A percentile compares a stretch with the other conserved stretches of the same genome.
Evolutionary conservation across 2,888 invertebrate genomes (phyloP).

Genomic region (Thera britannica): DNA sequence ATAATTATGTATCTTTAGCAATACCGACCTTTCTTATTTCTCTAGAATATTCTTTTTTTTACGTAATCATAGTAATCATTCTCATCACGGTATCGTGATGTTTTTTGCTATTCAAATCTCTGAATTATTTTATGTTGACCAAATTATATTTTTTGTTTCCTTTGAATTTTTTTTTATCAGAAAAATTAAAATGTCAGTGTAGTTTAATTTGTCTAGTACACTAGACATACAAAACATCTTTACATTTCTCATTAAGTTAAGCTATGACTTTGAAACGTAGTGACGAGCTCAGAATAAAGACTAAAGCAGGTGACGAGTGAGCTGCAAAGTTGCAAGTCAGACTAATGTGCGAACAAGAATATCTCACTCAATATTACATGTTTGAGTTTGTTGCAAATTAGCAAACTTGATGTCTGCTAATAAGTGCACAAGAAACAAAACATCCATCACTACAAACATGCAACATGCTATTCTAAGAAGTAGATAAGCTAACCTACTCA

Average conservation of each 20-base stretch:
- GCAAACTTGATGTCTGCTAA: constrained; percentile 1
- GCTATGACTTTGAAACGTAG: background rate
- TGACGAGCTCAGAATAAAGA: background rate
- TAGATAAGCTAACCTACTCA: constrained; percentile 51
- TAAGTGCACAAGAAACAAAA: constrained; percentile 8
- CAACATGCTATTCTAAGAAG: constrained; percentile 63
- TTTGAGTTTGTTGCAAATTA: constrained; percentile 5
- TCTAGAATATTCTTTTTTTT: background rate
- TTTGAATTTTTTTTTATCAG: too few species aligned
- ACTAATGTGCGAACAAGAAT: constrained; percentile 6
- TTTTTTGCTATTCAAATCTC: too few species aligned
- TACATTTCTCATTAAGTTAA: background rate
- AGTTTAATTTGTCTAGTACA: too few species aligned
- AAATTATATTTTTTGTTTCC: too few species aligned
- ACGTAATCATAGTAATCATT: background rate
- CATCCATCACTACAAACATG: constrained; percentile 48
- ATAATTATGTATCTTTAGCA: background rate
- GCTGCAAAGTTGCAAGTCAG: constrained; percentile 3
- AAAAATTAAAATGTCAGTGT: too few species aligned
- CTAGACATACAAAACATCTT: background rate
- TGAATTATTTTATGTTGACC: too few species aligned
- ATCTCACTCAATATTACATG: constrained; percentile 1
- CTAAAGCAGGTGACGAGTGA: background rate
- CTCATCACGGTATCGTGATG: too few species aligned
- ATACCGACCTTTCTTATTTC: background rate